A percentile compares a stretch with the other conserved stretches of the same genome.
phyloP scores from a whole-genome alignment of 2,888 invertebrate genomes.

The Cryptocephalus moraei region DNA sequence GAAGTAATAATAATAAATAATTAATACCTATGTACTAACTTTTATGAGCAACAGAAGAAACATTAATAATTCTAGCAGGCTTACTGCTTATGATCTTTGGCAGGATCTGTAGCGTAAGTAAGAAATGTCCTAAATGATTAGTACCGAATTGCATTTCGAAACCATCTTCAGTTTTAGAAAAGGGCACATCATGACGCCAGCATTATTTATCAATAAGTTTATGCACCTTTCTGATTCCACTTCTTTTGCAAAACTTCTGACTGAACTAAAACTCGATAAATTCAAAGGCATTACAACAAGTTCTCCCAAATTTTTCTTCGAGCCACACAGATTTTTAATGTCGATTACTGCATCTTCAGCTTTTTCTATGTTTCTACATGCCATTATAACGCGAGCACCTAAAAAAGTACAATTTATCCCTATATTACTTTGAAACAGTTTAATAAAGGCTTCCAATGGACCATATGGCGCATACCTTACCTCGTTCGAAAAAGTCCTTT shows the following conservation, averaged over 20 bases:
- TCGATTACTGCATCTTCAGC: conserved; percentile 45
- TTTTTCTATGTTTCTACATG: no score
- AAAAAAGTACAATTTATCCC: no score
- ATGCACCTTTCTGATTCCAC: conserved; percentile 43
- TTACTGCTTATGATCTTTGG: conserved; percentile 43
- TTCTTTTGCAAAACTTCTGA: conserved; percentile 32
- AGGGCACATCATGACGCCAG: conserved; percentile 61
- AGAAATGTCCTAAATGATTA: conserved; percentile 47
- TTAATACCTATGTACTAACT: no score
- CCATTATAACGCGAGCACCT: conserved; percentile 47
- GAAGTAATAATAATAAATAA: no score
- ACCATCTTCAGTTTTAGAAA: conserved; percentile 51
- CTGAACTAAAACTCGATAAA: conserved; percentile 30
- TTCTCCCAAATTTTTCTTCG: conserved; percentile 30
- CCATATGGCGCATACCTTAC: conserved; percentile 26
- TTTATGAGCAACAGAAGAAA: conserved; percentile 34
- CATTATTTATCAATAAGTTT: conserved; percentile 60
- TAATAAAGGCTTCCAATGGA: no score
- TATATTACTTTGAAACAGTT: no score
- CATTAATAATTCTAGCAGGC: conserved; percentile 41
- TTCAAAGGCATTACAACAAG: conserved; percentile 40
- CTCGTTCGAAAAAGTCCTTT: conserved; percentile 37
- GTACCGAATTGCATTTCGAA: conserved; percentile 57
- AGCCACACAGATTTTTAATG: conserved; percentile 36
- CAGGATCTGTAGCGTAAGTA: conserved; percentile 37